Percentiles rank a stretch among this genome's conserved stretches.
These are phyloP conservation scores for Drosophila tani DNA, from an alignment of 1,140 invertebrate species.

Conservation along the genomic window DNA sequence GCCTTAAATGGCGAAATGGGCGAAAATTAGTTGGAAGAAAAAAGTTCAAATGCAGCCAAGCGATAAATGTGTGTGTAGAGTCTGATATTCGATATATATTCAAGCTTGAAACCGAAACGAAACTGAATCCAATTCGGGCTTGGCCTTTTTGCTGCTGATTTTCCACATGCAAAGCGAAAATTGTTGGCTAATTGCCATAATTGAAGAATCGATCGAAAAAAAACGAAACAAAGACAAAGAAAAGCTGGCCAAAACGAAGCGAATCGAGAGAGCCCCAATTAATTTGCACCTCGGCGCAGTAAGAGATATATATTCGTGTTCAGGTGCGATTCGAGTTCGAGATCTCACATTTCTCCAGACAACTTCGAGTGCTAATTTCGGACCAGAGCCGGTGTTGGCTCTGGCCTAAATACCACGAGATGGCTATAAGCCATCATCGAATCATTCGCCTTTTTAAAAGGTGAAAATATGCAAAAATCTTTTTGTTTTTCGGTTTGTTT, in stretches of 20 bases:
- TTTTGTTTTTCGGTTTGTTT: conserved; percentile 17
- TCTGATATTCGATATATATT: conserved; percentile 34
- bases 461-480: conserved; percentile 67
- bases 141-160: conserved; percentile 33
- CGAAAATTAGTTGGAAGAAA: conserved; percentile 22
- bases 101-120: conserved; percentile 23
- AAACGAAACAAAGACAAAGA: conserved; percentile 18
- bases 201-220: conserved; percentile 62
- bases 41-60: conserved; percentile 36
- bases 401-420: conserved; percentile 61
- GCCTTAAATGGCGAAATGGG: conserved; percentile 15
- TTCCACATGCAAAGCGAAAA: conserved; percentile 56
- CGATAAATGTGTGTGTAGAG: conserved; percentile 34
- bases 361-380: conserved; percentile 57
- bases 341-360: conserved; percentile 62
- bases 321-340: conserved; percentile 51
- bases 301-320: conserved; percentile 33
- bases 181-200: conserved; percentile 72
- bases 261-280: conserved; percentile 53
- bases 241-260: conserved; percentile 43
- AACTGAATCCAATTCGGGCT: conserved; percentile 35
- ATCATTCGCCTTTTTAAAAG: conserved; percentile 12
- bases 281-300: conserved; percentile 54
- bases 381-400: conserved; percentile 21
- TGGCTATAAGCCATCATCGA: conserved; percentile 30